Evolutionary conservation across 2,113 vertebrate species (phyloP), one percentile per base, ranked within the genome.

Genomic region (Halcyon malimbica): DNA sequence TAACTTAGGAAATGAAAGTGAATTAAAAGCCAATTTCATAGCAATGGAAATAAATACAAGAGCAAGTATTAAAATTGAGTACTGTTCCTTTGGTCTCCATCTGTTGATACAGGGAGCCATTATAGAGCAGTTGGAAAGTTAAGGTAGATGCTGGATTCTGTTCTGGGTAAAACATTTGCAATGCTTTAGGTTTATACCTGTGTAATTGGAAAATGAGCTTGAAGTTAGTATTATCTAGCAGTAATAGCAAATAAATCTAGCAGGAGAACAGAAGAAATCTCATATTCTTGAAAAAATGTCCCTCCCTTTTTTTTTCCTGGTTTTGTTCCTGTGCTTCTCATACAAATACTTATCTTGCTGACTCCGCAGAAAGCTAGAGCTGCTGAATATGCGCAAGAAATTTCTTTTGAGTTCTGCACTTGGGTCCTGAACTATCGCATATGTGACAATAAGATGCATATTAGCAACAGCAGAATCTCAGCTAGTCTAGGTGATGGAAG

Each of bases 1-100:
- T 91, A 83, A 71, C 53, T 89, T 76, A 77, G 91, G 94, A 96
- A 94, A 96, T 96, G 77, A 78, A 93, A 93, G 74, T 83, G 56
- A 96, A 86, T 89, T 80, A 77, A 94, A 90, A 93, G 79, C 41
- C 39, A 94, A 37, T 96, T 95, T 92, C 80, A 20, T 70, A 81
- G 76, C 76, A 88, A 10, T 53, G 46, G 86, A 83, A 90, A 86
- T 86, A 90, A 89, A 83, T 81, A n/a, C 21, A 74, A 87, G 29
- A 82, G 65, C 59, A 65, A 14, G 53, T 74, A 18, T 80, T 79
- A 82, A 85, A 93, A 35, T 5, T 67, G 81, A 92, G 67, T 57
- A 5, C 41, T 57, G 46, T 62, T 93, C 46, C 77, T 54, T 83
- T 96, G 86, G 33, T 60, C 74, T 75, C 25, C 41, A 26, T 82